Percentiles rank a stretch among this genome's conserved stretches.
phyloP scores from a whole-genome alignment of 2,797 vertebrate species.

The Sebastes ruberrimus region DNA sequence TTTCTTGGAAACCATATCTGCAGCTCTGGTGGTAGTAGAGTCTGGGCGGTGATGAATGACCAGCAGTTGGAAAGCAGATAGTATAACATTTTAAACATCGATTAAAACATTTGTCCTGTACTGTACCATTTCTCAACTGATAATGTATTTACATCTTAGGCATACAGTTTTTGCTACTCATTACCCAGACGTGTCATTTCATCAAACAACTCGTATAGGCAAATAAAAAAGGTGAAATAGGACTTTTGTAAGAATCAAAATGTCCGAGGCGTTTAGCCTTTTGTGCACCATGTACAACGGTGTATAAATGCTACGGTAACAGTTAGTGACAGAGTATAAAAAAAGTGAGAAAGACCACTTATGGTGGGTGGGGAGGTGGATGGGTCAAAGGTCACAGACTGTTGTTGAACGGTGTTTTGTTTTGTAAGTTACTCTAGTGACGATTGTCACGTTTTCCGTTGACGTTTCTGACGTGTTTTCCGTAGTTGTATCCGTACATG shows the following conservation, averaged over 20 bases:
- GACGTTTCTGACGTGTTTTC: too few species aligned
- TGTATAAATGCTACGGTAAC: accelerated
- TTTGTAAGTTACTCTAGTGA: accelerated
- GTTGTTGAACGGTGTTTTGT: too few species aligned
- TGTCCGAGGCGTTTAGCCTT: not conserved
- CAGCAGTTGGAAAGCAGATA: not conserved
- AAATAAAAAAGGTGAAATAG: not conserved
- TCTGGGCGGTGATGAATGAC: not conserved
- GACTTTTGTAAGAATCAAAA: not conserved
- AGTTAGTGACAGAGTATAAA: too few species aligned
- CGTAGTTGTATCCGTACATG: too few species aligned
- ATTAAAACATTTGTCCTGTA: not conserved
- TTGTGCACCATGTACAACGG: too few species aligned
- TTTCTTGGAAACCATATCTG: not conserved
- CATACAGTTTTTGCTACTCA: not conserved
- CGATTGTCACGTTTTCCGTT: too few species aligned
- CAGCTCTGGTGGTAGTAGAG: not conserved
- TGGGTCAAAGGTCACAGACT: too few species aligned
- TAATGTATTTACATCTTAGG: not conserved
- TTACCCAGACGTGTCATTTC: not conserved
- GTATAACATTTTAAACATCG: not conserved
- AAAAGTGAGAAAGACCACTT: too few species aligned
- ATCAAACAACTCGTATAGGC: not conserved
- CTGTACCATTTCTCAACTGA: not conserved
- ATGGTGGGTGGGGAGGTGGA: accelerated